Evolutionary conservation across 2,888 invertebrate species (phyloP).

Genomic region (Catotricha subobsoleta): DNA sequence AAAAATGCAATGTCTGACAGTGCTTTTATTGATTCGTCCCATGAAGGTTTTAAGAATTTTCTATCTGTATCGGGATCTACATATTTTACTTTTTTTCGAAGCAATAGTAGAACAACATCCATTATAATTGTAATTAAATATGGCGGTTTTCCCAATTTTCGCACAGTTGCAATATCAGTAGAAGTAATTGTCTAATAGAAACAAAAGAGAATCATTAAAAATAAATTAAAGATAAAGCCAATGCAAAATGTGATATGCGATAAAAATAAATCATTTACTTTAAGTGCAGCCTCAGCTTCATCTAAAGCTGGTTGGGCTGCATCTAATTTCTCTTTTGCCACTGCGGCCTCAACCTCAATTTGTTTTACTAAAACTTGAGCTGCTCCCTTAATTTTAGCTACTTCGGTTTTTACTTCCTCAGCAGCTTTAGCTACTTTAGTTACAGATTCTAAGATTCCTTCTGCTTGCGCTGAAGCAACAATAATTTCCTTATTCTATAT

Average conservation of each 20-base stretch:
- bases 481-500: too few relatives aligned
- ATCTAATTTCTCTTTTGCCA: slow-evolving; percentile 63
- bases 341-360: too few relatives aligned
- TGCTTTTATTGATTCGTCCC: slow-evolving; percentile 88
- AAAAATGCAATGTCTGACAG: neutral
- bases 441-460: too few relatives aligned
- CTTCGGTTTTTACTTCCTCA: slow-evolving; percentile 70
- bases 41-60: slow-evolving; percentile 82
- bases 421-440: slow-evolving; percentile 77
- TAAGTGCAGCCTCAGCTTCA: slow-evolving; percentile 85
- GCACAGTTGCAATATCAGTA: slow-evolving; percentile 86
- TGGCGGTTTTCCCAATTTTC: slow-evolving; percentile 87
- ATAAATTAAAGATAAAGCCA: too few relatives aligned
- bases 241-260: too few relatives aligned
- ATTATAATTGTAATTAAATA: slow-evolving; percentile 96
- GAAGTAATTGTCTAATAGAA: slow-evolving; percentile 95
- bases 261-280: too few relatives aligned
- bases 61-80: slow-evolving; percentile 59
- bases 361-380: too few relatives aligned
- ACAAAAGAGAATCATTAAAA: too few relatives aligned
- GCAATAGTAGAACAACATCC: slow-evolving; percentile 88
- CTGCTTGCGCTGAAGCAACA: too few relatives aligned
- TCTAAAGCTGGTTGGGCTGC: slow-evolving; percentile 90
- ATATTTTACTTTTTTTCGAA: slow-evolving; percentile 73
- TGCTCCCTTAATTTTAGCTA: too few relatives aligned